Evolutionary conservation across 2,113 vertebrate species (phyloP).

Genomic region (Corythoichthys haematopterus): DNA sequence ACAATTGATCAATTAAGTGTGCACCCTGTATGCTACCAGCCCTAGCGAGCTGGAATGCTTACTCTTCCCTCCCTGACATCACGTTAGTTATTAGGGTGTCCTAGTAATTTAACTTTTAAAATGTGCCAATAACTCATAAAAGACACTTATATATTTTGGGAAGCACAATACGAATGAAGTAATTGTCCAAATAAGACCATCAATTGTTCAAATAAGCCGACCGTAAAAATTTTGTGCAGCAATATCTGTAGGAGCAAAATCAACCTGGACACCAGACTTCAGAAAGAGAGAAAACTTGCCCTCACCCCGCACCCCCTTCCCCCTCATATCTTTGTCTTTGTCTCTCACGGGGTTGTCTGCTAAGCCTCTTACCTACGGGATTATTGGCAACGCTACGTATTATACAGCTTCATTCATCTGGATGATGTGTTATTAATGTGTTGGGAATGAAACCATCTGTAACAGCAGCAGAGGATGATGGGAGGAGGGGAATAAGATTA

Average conservation of each 20-base stretch:
- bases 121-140: neutral
- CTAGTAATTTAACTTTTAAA: neutral
- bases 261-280: constrained; percentile 38
- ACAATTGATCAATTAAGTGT: neutral
- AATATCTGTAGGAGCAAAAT: constrained; percentile 24
- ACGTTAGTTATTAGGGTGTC: neutral
- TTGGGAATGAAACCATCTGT: constrained; percentile 63
- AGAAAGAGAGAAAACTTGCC: constrained; percentile 40
- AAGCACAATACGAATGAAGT: neutral
- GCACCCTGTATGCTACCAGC: neutral
- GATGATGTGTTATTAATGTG: constrained; percentile 66
- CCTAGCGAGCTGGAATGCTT: neutral
- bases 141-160: neutral
- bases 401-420: constrained; percentile 67
- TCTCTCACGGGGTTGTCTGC: constrained; percentile 43
- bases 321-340: constrained; percentile 20
- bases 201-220: neutral
- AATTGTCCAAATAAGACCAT: neutral
- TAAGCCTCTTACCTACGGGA: constrained; percentile 70
- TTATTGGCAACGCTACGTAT: constrained; percentile 63
- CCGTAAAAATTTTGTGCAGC: neutral
- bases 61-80: neutral
- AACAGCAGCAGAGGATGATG: constrained; percentile 34
- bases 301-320: neutral
- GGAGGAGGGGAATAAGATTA: constrained; percentile 20